Base-by-base conservation (phyloP, 2,888 invertebrate species). In the Lissocephala sabroskyi region DNA sequence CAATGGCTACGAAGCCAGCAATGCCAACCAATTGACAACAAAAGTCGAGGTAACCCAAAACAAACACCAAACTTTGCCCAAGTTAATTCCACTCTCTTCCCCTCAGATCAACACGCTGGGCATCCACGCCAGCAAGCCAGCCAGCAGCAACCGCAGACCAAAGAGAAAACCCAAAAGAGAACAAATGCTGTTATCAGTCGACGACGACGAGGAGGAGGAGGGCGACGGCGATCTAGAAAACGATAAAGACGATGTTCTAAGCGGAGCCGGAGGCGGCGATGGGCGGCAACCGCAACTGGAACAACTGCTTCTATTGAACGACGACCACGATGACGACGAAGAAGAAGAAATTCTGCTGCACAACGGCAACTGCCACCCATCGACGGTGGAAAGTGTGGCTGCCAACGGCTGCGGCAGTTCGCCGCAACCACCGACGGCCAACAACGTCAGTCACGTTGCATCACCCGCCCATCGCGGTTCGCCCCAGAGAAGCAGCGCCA, bases 91-190 rank as follows among this genome's bases (percentile, higher is more conserved):
- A 19, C 23, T 3, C 6, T 42, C 39, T 30, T 23, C 9, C 40
- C 3, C 5, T 5, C 45, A 81, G 81, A 81, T 81, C 55, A 81
- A 81, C 50, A 80, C 78, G 7, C 60, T 81, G 46, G 79, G 74
- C 6, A 53, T 68, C 36, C 64, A 63, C 45, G 63, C 11, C n/a
- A n/a, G n/a, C n/a, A n/a, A n/a, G n/a, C n/a, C n/a, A n/a, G n/a
- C n/a, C n/a, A n/a, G 13, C 11, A 32, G 59, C 28, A 80, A 78
- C 52, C 61, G 56, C 30, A 68, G 64, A 52, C 43, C 62, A 44
- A 79, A 70, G 45, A 79, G 61, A 42, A 68, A 70, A 45, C 56
- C 52, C 11, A 67, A 54, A 19, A 52, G 60, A 52, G 67, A 74
- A 52, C 73, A 63, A 45, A 62, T 79, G 47, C 63, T 79, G 2